phyloP scores from a whole-genome alignment of 2,888 invertebrate species.

The Eutolmus rufibarbis region DNA sequence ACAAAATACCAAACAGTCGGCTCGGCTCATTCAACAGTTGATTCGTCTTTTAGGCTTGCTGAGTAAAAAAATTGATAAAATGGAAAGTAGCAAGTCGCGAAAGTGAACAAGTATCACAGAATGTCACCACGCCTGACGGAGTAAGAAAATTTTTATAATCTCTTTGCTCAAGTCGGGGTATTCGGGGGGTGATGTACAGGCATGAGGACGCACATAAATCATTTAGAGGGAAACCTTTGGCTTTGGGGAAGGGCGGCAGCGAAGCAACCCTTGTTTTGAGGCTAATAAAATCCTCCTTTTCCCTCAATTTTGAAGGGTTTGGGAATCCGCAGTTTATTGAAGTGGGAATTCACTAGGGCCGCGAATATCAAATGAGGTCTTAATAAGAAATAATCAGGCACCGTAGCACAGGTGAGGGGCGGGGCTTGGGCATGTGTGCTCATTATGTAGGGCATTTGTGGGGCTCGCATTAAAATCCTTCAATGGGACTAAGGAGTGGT shows the following conservation, averaged over 20 bases:
- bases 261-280: neutral
- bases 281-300: neutral
- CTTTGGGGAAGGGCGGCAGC: neutral
- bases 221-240: neutral
- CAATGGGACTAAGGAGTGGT: too few relatives aligned
- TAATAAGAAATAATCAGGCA: neutral
- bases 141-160: neutral
- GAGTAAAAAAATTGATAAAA: neutral
- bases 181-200: neutral
- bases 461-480: neutral
- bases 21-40: neutral
- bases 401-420: neutral
- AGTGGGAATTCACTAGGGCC: neutral
- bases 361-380: neutral
- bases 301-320: neutral
- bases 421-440: neutral
- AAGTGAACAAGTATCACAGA: neutral
- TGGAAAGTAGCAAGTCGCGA: neutral
- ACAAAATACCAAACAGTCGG: neutral
- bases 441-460: neutral
- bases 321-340: neutral
- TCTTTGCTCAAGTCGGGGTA: neutral
- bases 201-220: neutral
- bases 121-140: neutral
- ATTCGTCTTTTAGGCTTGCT: neutral